Conservation (phyloP, 2,113 vertebrate species). For the Bos indicus region DNA sequence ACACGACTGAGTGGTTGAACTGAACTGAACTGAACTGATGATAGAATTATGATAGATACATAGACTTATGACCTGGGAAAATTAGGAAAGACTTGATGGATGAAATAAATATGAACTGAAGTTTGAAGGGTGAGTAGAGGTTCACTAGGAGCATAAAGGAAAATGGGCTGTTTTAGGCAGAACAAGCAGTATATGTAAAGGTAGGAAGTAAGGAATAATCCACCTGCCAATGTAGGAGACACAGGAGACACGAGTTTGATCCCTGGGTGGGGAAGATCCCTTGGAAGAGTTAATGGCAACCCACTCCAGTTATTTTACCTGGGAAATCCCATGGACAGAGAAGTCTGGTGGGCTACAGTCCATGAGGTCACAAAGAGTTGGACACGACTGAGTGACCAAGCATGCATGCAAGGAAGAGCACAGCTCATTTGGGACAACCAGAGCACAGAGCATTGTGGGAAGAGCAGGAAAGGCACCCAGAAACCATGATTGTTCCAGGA, state of each 20-base stretch:
- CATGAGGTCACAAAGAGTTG: background rate
- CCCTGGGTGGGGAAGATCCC: background rate
- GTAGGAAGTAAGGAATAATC: background rate
- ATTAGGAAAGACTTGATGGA: background rate
- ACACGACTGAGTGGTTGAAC: no score
- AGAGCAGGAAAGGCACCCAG: background rate
- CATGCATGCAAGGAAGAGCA: background rate
- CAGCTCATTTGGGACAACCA: background rate
- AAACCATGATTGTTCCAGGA: background rate
- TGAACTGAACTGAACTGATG: no score
- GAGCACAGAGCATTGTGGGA: no score
- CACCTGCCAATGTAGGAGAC: background rate
- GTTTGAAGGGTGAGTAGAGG: background rate
- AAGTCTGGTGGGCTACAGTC: background rate
- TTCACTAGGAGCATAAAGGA: background rate
- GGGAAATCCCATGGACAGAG: background rate
- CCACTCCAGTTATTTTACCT: background rate
- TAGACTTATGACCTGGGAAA: background rate
- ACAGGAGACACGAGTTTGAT: background rate
- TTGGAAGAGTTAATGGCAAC: background rate
- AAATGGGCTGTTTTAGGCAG: background rate
- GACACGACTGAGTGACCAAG: fast-evolving
- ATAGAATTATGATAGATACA: background rate
- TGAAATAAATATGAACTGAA: background rate
- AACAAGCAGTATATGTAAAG: background rate